Base-by-base conservation (phyloP, 2,797 vertebrate genomes). In the Molossus alvarezi region DNA sequence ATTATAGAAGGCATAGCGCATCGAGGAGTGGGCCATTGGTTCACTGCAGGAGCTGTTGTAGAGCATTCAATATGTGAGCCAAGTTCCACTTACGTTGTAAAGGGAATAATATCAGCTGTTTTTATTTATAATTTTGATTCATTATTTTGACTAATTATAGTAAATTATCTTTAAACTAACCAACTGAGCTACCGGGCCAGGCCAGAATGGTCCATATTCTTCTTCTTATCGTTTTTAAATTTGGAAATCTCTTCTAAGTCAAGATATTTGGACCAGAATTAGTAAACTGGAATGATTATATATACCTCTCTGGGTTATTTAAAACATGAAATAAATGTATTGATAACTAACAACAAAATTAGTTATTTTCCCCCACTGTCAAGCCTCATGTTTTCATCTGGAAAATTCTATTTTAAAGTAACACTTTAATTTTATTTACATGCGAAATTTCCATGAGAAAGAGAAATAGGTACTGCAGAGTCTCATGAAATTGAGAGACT, bases 401-500 rank as follows among this genome's bases (percentile, higher is more conserved):
- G 72, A 53, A 90, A 90, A 86, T 73, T 58, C 25, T 45, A 53
- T 21, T 37, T 72, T 71, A 67, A 72, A 33, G 57, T 81, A 33
- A n/a, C 25, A 27, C 33, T 53, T 82, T 77, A 10, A n/a, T 55
- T 75, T 93, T 80, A 88, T 89, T 93, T 81, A 53, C 12, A 33
- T 33, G 80, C 27, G 33, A 57, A 88, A 79, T 65, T 95, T 73
- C 27, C 60, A 41, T 41, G 76, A 88, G 33, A 77, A 90, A 90
- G 51, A 92, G 23, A 91, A 72, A 87, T 69, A n/a, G 1, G 4
- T 85, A 81, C 92, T 48, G 33, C 37, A 73, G 62, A 73, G 48
- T 64, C 18, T 92, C 77, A 15, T 15, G 29, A 62, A 79, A 65
- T 41, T 23, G 23, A 85, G 25, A 90, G 45, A 89, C 41, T 21